Evolutionary conservation across 2,797 vertebrate genomes (phyloP).

Genomic region (Amblyraja radiata): DNA sequence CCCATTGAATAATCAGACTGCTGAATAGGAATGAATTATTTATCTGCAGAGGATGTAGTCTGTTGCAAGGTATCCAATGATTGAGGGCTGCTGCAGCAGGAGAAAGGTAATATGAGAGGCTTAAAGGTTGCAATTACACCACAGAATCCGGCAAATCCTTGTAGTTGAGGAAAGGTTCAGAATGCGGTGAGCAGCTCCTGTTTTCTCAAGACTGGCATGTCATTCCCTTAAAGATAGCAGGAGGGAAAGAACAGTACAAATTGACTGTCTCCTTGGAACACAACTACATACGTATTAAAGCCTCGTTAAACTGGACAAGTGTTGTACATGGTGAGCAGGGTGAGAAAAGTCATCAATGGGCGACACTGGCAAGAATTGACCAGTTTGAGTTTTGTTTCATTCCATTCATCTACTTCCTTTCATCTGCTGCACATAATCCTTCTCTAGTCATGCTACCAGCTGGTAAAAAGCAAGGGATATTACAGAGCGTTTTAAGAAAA

Average conservation of each 20-base stretch:
- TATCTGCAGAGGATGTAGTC: constrained; percentile 64
- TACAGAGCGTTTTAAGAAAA: neutral
- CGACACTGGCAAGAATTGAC: neutral
- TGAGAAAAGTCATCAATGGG: neutral
- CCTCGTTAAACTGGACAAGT: neutral
- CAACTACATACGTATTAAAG: neutral
- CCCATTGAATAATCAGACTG: constrained; percentile 44
- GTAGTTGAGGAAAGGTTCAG: neutral
- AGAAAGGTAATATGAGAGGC: neutral
- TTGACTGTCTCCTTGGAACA: neutral
- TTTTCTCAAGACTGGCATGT: neutral
- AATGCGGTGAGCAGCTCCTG: neutral
- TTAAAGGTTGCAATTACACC: constrained; percentile 4
- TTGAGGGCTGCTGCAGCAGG: constrained; percentile 47
- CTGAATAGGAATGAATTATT: constrained; percentile 65
- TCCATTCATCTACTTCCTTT: neutral
- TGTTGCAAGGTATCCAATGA: constrained; percentile 59
- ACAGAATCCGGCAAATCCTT: neutral
- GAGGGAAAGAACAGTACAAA: neutral
- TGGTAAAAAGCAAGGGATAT: neutral
- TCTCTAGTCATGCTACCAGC: neutral
- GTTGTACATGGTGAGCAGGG: neutral
- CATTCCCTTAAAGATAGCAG: neutral
- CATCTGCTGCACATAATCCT: neutral
- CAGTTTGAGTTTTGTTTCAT: constrained; percentile 5